These are phyloP conservation scores for Ptilodon capucinus DNA, from an alignment of 2,888 invertebrate species.

Conservation along the genomic window DNA sequence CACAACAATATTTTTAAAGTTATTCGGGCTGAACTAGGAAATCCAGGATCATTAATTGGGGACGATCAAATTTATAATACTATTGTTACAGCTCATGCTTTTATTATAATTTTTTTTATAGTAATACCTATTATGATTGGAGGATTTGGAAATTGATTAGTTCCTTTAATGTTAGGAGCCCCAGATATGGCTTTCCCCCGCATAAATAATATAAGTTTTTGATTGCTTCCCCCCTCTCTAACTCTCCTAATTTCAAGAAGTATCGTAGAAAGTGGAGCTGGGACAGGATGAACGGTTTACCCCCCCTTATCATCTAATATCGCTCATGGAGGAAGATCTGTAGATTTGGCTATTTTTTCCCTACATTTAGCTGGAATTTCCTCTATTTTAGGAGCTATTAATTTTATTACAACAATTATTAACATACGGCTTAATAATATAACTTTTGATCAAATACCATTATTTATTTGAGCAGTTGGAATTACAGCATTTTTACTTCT, in stretches of 20 bases:
- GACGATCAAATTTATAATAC: constrained; percentile 91
- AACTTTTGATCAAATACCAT: constrained; percentile 84
- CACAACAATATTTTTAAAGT: no score
- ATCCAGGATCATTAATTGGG: constrained; percentile 85
- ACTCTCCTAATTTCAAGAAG: constrained; percentile 84
- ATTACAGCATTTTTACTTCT: constrained; percentile 80
- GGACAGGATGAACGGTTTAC: constrained; percentile 91
- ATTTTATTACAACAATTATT: constrained; percentile 90
- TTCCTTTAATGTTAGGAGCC: constrained; percentile 88
- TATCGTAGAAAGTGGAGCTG: constrained; percentile 86
- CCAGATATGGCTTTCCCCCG: constrained; percentile 93
- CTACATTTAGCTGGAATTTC: constrained; percentile 88
- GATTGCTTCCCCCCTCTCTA: constrained; percentile 87
- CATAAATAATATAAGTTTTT: constrained; percentile 93
- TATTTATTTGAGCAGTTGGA: constrained; percentile 89
- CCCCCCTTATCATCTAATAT: constrained; percentile 86
- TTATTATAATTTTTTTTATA: constrained; percentile 92
- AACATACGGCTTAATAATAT: constrained; percentile 86
- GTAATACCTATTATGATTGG: constrained; percentile 89
- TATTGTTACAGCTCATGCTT: constrained; percentile 90
- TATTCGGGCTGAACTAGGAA: constrained; percentile 88
- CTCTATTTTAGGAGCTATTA: constrained; percentile 89
- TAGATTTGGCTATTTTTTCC: constrained; percentile 90
- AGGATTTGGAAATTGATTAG: constrained; percentile 92
- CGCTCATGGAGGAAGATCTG: constrained; percentile 85